A percentile compares a stretch with the other conserved stretches of the same genome.
phyloP scores from a whole-genome alignment of 2,113 vertebrate species.

The Cariama cristata region DNA sequence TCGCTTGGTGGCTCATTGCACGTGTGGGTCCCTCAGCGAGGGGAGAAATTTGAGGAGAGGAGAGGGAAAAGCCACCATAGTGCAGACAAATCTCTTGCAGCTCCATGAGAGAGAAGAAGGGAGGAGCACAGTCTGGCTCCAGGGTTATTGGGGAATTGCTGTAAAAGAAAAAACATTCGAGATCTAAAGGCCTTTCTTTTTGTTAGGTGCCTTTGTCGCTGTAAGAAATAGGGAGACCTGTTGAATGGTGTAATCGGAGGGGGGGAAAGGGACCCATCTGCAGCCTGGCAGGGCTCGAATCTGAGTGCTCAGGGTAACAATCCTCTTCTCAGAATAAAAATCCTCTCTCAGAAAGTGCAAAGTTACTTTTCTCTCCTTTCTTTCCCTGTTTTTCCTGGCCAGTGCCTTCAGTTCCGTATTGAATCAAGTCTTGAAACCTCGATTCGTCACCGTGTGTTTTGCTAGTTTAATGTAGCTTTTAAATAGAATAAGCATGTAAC shows the following conservation, averaged over 20 bases:
- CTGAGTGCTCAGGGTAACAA: background rate
- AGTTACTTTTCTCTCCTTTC: background rate
- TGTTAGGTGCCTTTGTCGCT: background rate
- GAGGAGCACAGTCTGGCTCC: background rate
- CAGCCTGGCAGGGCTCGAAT: background rate
- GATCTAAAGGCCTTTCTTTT: background rate
- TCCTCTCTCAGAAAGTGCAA: background rate
- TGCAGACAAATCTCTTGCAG: background rate
- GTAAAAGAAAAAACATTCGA: background rate
- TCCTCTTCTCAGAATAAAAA: background rate
- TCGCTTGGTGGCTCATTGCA: background rate
- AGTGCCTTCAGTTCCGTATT: background rate
- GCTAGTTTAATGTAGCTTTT: background rate
- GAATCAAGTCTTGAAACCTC: background rate
- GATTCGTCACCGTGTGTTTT: rapidly evolving
- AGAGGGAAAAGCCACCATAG: background rate
- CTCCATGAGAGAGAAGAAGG: background rate
- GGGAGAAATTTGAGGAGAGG: background rate
- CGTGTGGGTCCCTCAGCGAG: background rate
- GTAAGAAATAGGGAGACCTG: background rate
- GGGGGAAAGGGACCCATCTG: background rate
- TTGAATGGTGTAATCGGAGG: background rate
- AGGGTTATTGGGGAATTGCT: background rate
- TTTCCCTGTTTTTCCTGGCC: background rate
- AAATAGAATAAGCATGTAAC: background rate